Evolutionary conservation across 2,888 invertebrate genomes (phyloP).

Genomic region (Epinotia demarniana): DNA sequence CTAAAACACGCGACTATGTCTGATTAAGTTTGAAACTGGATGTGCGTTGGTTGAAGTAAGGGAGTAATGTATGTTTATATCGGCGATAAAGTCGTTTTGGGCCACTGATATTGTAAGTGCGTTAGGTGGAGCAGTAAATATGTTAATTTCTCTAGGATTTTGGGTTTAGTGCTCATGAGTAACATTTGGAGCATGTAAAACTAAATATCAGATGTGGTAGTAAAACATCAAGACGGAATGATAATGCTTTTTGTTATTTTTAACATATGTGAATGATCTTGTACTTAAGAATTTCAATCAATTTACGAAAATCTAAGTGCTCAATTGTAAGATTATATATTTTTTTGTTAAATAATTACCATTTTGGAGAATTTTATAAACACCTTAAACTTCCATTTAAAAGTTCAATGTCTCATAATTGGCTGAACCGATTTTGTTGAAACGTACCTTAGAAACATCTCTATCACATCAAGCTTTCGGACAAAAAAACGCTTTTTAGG

Average conservation of each 20-base stretch:
- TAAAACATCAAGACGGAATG: not conserved
- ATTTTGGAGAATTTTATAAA: too few species aligned
- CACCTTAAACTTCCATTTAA: too few species aligned
- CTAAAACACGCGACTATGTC: not conserved
- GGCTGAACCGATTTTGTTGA: too few species aligned
- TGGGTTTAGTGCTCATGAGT: conserved; percentile 30
- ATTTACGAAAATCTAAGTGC: not conserved
- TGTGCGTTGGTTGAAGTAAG: not conserved
- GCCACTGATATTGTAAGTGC: conserved; percentile 25
- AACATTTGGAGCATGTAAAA: conserved; percentile 15
- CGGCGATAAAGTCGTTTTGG: not conserved
- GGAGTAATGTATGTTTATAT: conserved; percentile 6
- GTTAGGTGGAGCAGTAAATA: conserved; percentile 37
- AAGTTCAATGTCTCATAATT: too few species aligned
- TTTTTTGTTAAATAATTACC: too few species aligned
- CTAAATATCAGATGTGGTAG: not conserved
- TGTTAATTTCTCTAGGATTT: conserved; percentile 41
- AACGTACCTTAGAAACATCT: too few species aligned
- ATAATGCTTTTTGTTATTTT: not conserved
- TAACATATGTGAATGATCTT: too few species aligned
- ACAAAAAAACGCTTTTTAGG: too few species aligned
- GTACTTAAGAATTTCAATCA: too few species aligned
- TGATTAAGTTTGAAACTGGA: not conserved
- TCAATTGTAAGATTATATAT: too few species aligned
- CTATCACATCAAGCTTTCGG: too few species aligned